Evolutionary conservation across 2,888 invertebrate genomes (phyloP).

Genomic region (Cepaea hortensis): DNA sequence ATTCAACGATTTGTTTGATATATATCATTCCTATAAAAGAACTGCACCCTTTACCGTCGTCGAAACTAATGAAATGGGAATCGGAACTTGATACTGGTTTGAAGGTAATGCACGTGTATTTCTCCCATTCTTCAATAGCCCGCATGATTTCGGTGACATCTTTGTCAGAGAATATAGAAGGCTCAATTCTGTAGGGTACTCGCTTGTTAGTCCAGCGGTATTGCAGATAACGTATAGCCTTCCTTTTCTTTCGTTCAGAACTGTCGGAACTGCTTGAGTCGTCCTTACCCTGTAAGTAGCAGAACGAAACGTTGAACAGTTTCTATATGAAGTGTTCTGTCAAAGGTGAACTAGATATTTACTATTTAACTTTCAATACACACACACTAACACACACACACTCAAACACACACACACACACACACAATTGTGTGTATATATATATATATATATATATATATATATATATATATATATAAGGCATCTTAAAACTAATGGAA

Average conservation of each 20-base stretch:
- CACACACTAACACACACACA: neutral
- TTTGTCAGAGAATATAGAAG: neutral
- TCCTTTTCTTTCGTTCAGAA: neutral
- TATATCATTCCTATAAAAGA: conserved; percentile 45
- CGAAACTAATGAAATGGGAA: conserved; percentile 32
- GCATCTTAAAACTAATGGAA: no score
- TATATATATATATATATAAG: no score
- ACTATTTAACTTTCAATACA: neutral
- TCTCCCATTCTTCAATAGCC: conserved; percentile 45
- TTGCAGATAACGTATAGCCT: no score
- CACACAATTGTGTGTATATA: no score
- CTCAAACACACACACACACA: neutral
- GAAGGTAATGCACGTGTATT: conserved; percentile 44
- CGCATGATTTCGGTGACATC: conserved; percentile 15
- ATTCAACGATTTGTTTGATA: conserved; percentile 33
- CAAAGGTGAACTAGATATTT: neutral
- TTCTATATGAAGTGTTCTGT: neutral
- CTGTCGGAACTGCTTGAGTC: conserved; percentile 13
- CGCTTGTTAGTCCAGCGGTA: conserved; percentile 31
- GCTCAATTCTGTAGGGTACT: conserved; percentile 34
- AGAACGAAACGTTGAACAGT: neutral
- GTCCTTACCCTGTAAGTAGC: neutral
- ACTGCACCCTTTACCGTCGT: conserved; percentile 47
- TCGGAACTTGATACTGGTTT: neutral
- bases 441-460: no score